A percentile compares a stretch with the other conserved stretches of the same genome.
Conservation (phyloP, 2,888 invertebrate species). For the Agrotis ipsilon region DNA sequence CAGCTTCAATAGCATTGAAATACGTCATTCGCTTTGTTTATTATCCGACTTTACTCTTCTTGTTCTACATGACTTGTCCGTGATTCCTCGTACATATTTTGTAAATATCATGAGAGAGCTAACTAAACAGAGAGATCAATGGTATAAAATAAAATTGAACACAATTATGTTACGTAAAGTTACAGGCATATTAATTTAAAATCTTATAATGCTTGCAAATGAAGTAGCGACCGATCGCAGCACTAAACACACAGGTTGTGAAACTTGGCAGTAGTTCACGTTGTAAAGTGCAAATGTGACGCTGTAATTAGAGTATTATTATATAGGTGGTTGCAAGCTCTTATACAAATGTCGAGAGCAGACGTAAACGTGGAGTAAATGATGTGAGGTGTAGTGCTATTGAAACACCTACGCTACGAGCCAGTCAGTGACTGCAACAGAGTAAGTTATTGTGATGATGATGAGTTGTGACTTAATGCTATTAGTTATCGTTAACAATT, state of each 20-base stretch:
- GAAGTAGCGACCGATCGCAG: neutral
- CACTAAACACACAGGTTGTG: slow-evolving; percentile 3
- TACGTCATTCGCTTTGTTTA: slow-evolving; percentile 9
- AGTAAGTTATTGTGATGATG: no score
- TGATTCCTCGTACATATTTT: slow-evolving; percentile 43
- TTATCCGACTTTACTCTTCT: slow-evolving; percentile 8
- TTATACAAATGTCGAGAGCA: neutral
- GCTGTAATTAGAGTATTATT: slow-evolving; percentile 5
- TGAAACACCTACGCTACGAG: no score
- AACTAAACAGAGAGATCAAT: slow-evolving; percentile 10
- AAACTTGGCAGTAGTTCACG: slow-evolving; percentile 17
- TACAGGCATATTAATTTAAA: slow-evolving; percentile 24
- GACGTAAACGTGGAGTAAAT: neutral
- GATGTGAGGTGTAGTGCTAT: neutral
- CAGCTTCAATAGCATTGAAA: slow-evolving; percentile 12
- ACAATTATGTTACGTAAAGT: slow-evolving; percentile 16
- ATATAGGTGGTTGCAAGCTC: neutral
- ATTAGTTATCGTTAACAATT: no score
- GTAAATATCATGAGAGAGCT: slow-evolving; percentile 30
- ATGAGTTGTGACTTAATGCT: no score
- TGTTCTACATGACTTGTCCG: slow-evolving; percentile 18
- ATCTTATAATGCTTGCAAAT: slow-evolving; percentile 13
- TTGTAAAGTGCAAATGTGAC: slow-evolving; percentile 32
- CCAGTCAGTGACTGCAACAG: no score
- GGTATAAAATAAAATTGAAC: slow-evolving; percentile 17